Evolutionary conservation across 64 coral and sea anemone species (phyloP).

Genomic region (Montipora efflorescens): DNA sequence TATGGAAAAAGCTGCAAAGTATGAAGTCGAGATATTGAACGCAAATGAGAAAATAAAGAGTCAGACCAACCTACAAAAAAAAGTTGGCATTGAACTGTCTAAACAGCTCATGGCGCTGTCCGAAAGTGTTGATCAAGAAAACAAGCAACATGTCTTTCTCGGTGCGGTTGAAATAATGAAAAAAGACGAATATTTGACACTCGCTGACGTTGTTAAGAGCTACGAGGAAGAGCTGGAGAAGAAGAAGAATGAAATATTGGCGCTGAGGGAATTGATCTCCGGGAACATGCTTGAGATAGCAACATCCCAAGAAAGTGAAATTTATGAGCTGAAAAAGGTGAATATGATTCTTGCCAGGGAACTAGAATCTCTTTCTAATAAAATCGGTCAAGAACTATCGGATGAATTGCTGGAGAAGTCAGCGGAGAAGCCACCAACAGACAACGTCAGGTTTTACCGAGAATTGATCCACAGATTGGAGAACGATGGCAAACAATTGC

Average conservation of each 20-base stretch:
- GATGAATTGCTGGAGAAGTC: constrained; percentile 19
- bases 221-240: constrained; percentile 58
- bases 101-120: constrained; percentile 15
- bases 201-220: constrained; percentile 53
- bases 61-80: constrained; percentile 22
- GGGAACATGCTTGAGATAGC: constrained; percentile 3
- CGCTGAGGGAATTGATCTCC: constrained; percentile 43
- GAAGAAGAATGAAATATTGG: constrained; percentile 9
- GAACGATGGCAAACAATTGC: background rate
- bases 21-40: constrained; percentile 25
- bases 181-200: constrained; percentile 24
- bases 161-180: background rate
- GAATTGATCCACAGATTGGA: background rate
- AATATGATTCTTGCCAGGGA: constrained; percentile 31
- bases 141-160: background rate
- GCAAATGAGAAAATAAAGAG: constrained; percentile 11
- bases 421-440: background rate
- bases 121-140: background rate
- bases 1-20: constrained; percentile 21
- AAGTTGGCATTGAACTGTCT: constrained; percentile 40
- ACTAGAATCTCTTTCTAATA: constrained; percentile 39
- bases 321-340: constrained; percentile 29
- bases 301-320: constrained; percentile 39
- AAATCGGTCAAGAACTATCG: constrained; percentile 50
- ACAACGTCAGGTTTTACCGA: background rate